Conservation (phyloP, 2,113 vertebrate genomes). For the Chaetodon auriga region DNA sequence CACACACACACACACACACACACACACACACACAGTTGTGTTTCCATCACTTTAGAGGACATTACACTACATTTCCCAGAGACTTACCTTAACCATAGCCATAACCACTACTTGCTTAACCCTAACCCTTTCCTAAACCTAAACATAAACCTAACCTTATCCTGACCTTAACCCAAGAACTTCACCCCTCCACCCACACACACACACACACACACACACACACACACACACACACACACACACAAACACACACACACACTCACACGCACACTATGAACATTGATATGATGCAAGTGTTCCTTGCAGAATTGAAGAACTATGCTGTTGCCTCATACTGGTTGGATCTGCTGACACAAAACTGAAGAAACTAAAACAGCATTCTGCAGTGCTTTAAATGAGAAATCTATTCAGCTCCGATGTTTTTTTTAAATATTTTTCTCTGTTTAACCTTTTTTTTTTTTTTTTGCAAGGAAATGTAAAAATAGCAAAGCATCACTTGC, state of each 20-base stretch:
- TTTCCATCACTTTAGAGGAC: too few relatives aligned
- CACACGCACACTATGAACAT: constrained; percentile 16
- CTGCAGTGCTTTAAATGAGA: background rate
- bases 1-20: constrained; percentile 22
- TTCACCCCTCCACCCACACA: too few relatives aligned
- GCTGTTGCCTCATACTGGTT: constrained; percentile 37
- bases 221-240: constrained; percentile 10
- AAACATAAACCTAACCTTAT: too few relatives aligned
- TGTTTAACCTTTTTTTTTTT: background rate
- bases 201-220: constrained; percentile 4
- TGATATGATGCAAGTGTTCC: constrained; percentile 58
- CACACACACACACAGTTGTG: constrained; percentile 27
- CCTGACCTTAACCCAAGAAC: too few relatives aligned
- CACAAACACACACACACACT: constrained; percentile 33
- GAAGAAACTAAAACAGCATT: constrained; percentile 24
- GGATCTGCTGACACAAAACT: constrained; percentile 15
- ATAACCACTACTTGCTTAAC: too few relatives aligned
- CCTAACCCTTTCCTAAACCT: too few relatives aligned
- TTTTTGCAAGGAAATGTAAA: background rate
- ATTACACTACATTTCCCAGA: too few relatives aligned
- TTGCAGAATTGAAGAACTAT: constrained; percentile 28
- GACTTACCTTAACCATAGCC: too few relatives aligned
- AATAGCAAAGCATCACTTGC: background rate
- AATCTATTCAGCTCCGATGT: background rate
- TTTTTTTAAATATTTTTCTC: background rate